Base-by-base conservation (phyloP, 64 coral and sea anemone species). In the Exaiptasia diaphana region DNA sequence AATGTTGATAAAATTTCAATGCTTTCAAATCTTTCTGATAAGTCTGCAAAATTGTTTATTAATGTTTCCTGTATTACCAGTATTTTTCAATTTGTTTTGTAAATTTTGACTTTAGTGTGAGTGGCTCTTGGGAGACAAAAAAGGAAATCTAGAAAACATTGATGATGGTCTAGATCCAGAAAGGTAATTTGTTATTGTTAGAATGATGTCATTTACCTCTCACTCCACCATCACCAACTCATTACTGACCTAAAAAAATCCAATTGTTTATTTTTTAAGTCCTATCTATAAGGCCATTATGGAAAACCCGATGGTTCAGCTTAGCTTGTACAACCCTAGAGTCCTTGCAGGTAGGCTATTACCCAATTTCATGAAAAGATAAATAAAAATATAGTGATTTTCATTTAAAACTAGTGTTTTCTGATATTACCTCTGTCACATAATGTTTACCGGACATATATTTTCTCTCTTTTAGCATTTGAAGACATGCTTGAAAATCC, bases 401-500 rank as follows among this genome's bases (percentile, higher is more conserved):
- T n/a, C n/a, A n/a, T n/a, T n/a, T n/a, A n/a, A n/a, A n/a, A n/a
- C n/a, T n/a, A n/a, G n/a, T n/a, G n/a, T n/a, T n/a, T n/a, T n/a
- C n/a, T n/a, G n/a, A n/a, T n/a, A n/a, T n/a, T n/a, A n/a, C n/a
- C n/a, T n/a, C n/a, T n/a, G n/a, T n/a, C n/a, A n/a, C n/a, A n/a
- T n/a, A n/a, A n/a, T n/a, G n/a, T n/a, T n/a, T n/a, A n/a, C n/a
- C n/a, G n/a, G n/a, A n/a, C n/a, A n/a, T n/a, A n/a, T n/a, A n/a
- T 41, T 67, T 85, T 41, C 22, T 36, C 14, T n/a, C 64, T 50
- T 36, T 27, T 56, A 99, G 95, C 95, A 20, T 99, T 99, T 93
- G 89, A 99, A 82, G 95, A 99, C 57, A 99, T 99, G 95, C 32
- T 99, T 21, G 95, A 99, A 69, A 99, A 81, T 26, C 95, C 95